phyloP scores from a whole-genome alignment of 2,113 vertebrate genomes.

The Antechinus flavipes region DNA sequence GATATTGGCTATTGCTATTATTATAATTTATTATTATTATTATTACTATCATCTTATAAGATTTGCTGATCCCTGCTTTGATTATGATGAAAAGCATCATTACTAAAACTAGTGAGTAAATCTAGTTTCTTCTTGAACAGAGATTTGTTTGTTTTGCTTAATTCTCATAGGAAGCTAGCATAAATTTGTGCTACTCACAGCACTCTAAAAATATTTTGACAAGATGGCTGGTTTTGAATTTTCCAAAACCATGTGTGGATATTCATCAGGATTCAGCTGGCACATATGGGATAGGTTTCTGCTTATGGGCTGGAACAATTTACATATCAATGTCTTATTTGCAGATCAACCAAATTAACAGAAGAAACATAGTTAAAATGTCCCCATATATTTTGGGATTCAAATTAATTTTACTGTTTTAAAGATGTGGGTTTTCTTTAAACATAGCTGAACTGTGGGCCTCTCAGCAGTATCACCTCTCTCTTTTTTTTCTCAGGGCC shows the following conservation, averaged over 20 bases:
- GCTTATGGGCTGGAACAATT: neutral
- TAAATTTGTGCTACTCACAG: no score
- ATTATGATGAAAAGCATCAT: neutral
- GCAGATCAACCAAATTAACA: neutral
- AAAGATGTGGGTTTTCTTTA: neutral
- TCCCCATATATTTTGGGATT: neutral
- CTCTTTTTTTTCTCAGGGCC: neutral
- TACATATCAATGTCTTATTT: neutral
- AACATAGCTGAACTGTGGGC: neutral
- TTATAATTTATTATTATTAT: neutral
- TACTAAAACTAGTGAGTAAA: no score
- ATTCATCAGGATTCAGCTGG: neutral
- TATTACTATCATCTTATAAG: neutral
- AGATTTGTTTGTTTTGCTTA: no score
- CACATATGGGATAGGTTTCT: neutral
- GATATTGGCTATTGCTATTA: neutral
- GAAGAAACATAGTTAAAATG: neutral
- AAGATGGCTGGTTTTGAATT: no score
- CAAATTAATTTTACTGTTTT: neutral
- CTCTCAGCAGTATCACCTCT: neutral
- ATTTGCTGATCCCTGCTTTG: neutral
- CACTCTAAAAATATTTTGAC: no score
- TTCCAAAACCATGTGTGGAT: neutral
- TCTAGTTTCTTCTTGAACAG: no score
- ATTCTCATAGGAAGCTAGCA: no score